Conservation (phyloP, 2,113 vertebrate species). For the Bubalus kerabau region DNA sequence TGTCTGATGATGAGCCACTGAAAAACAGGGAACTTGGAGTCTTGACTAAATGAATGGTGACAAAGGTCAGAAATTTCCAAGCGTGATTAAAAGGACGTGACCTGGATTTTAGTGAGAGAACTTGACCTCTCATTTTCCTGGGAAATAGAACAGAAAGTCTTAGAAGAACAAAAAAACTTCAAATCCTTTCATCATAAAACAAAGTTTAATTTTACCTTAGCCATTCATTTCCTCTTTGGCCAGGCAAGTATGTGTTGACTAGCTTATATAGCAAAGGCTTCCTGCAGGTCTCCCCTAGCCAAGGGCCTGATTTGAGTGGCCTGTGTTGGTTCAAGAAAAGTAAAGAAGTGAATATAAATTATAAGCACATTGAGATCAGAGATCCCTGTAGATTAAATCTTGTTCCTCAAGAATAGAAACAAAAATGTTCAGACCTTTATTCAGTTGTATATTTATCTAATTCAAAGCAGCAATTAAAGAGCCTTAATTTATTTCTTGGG, state of each 20-base stretch:
- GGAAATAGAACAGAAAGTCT: slow-evolving; percentile 13
- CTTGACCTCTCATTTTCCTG: not conserved
- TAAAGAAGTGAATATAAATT: not conserved
- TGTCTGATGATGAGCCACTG: not conserved
- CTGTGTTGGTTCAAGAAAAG: not conserved
- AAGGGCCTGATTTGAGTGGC: not conserved
- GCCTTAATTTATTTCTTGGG: not conserved
- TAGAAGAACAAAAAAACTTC: not conserved
- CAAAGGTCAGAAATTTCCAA: slow-evolving; percentile 33
- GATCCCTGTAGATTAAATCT: not conserved
- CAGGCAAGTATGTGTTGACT: not conserved
- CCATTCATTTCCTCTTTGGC: not conserved
- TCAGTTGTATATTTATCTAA: not conserved
- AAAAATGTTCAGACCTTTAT: slow-evolving; percentile 6
- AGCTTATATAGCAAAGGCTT: slow-evolving; percentile 27
- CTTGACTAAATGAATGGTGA: not conserved
- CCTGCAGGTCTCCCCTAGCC: not conserved
- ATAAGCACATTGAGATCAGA: not conserved
- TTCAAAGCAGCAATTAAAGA: not conserved
- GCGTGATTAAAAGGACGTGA: slow-evolving; percentile 23
- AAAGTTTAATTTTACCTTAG: slow-evolving; percentile 40
- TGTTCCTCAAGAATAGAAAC: not conserved
- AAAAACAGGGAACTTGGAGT: slow-evolving; percentile 27
- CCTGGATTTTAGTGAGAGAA: slow-evolving; percentile 17
- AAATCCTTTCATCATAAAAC: not conserved